Base-by-base conservation (phyloP, 2,888 invertebrate genomes). In the Eupithecia subfuscata region DNA sequence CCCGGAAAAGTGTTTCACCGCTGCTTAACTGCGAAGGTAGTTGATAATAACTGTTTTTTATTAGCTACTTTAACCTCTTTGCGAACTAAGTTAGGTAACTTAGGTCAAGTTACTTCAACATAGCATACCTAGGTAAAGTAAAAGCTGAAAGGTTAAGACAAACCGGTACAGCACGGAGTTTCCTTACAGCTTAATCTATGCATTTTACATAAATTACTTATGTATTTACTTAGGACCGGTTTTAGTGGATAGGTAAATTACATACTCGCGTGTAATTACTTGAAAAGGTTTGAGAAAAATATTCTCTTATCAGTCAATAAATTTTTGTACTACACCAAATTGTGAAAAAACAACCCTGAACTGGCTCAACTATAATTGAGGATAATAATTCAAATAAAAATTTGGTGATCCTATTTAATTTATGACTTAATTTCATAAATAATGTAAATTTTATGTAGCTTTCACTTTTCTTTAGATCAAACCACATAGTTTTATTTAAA, bases 201-300 rank as follows among this genome's bases (percentile, higher is more conserved):
- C 34, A 14, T 64, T 63, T 34, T 64, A 34, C 64, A 34, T 34
- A 34, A 64, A 34, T 64, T 18, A 64, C 18, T 64, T 34, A 43
- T 2, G n/a, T 65, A n/a, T 67, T 67, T 52, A 34, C 37, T 7
- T 12, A n/a, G n/a, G 25, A 67, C 71, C 71, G 25, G 68, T 71
- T 71, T 30, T 0, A 25, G 14, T 64, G 75, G 71, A 71, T 68
- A 68, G 60, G 25, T 25, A 60, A 60, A 60, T 25, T 25, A 60
- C 12, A 5, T 48, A 37, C 37, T 37, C 18, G 2, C 11, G 2
- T 52, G 52, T 52, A 56, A 0, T 0, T 56, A 56, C 2, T 22
- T 56, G 8, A 40, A 40, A 40, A 9, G 40, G 40, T 40, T 40
- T 40, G 40, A 37, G 0, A 37, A 37, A 5, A 37, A 37, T 37